Base-by-base conservation (phyloP, 2,113 vertebrate species). In the Chaenogobius annularis region DNA sequence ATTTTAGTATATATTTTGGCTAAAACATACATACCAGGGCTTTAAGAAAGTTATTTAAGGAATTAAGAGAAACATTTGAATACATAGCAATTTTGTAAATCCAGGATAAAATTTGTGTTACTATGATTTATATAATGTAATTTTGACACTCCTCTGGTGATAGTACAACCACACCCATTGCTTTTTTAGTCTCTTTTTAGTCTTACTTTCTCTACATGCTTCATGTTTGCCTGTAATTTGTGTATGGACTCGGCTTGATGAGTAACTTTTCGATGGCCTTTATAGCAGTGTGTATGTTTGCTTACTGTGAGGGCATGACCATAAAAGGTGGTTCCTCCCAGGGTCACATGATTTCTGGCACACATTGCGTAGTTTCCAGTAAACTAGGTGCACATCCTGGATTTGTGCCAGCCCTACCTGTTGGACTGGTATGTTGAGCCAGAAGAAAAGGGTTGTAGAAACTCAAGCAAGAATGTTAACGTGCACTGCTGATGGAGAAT, bases 361-460 rank as follows among this genome's bases (percentile, higher is more conserved):
- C 47, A 46, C 68, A 72, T 22, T 3, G 7, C 3, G 3, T 48
- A 2, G 31, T 70, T 91, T 91, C 88, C 88, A 76, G 89, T 91
- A 88, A 91, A 54, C 69, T 87, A 84, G 86, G 89, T 87, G 85
- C 68, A 68, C 63, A 70, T 71, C 59, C 67, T 89, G 89, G 83
- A 79, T 10, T 0, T 3, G 0, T 1, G 70, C 83, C 87, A 91
- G 65, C 65, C 58, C 0, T 77, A 87, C 88, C 82, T 87, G 88
- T 50, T 70, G 6, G 8, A 86, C 88, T 84, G 78, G 89, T 89
- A 83, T 85, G 72, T 88, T 78, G 82, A 88, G 84, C 81, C 68
- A 81, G 52, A 61, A 46, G 77, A 81, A 77, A 72, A 63, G 77
- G 14, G 7, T 4, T 37, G 15, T 11, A n/a, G 61, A 63, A 63